Evolutionary conservation across 2,113 vertebrate species (phyloP), one percentile per base, ranked within the genome.

Genomic region (Illadopsis cleaveri): DNA sequence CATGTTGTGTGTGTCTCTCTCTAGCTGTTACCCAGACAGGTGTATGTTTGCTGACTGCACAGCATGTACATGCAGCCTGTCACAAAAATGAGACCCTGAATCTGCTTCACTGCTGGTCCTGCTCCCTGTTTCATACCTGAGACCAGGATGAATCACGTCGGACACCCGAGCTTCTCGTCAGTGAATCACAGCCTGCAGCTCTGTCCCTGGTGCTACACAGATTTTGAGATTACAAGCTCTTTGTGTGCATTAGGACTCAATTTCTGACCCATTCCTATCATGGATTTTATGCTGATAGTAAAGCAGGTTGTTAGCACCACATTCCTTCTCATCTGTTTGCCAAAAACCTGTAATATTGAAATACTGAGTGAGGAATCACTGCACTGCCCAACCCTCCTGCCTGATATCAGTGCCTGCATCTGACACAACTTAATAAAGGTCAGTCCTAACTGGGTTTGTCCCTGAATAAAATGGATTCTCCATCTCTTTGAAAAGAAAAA

Each of bases 41-140:
- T 93, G 62, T 38, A 1, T 57, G 72, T 89, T 61, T 89, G 88
- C 86, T 8, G 21, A 22, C 60, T 75, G 61, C 90, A 79, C 48
- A 86, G 94, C 92, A 18, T 2, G 72, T 6, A 70, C 60, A n/a
- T 3, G 0, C 35, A 72, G 91, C 57, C 83, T 56, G 79, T 77
- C 93, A 86, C 90, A 61, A 72, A 90, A 97, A 94, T 84, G 72
- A 86, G 88, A 71, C 76, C 75, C 44, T 50, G 68, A 83, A 64
- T 11, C 69, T 78, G 40, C 56, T 50, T 28, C 12, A 3, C 82
- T 60, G 85, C 86, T 83, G 92, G 70, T 77, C 60, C 82, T 45
- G 23, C 60, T 92, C 76, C 80, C 30, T 5, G 1, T 57, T 95
- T 84, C 87, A 50, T 90, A 65, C 33, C 90, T 72, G 69, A 84